Percentiles rank a stretch among this genome's conserved stretches.
Conservation (phyloP, 2,797 vertebrate species). For the Catamblyrhynchus diadema region DNA sequence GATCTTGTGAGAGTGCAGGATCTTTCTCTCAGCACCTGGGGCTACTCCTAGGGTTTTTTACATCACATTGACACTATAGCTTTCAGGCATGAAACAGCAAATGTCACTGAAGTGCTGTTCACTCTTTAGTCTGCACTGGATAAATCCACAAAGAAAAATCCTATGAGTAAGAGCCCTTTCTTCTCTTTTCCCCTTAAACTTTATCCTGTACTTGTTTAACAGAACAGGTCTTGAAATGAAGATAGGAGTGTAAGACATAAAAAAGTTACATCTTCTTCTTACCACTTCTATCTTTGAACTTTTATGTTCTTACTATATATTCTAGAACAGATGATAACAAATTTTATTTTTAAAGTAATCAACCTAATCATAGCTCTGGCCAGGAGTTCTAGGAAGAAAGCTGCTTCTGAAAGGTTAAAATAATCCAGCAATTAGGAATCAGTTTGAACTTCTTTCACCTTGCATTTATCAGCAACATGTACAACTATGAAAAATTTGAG, state of each 20-base stretch:
- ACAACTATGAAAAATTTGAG: not conserved
- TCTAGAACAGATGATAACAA: not conserved
- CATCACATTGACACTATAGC: not conserved
- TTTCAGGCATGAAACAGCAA: conserved; percentile 25
- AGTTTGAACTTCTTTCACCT: not conserved
- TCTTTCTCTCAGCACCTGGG: not conserved
- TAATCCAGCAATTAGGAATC: not conserved
- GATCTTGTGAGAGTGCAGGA: conserved; percentile 14
- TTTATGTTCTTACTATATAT: not conserved
- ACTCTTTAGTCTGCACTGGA: not conserved
- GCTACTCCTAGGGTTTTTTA: not conserved
- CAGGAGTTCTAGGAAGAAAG: not conserved
- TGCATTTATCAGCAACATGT: not conserved
- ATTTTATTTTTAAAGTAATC: not conserved
- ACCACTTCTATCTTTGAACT: not conserved
- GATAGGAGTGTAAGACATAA: not conserved
- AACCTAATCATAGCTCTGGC: not conserved
- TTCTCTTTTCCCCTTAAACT: not conserved
- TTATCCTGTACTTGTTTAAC: not conserved
- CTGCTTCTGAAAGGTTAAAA: not conserved
- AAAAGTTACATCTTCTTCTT: not conserved
- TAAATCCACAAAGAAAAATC: not conserved
- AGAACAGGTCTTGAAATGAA: not conserved
- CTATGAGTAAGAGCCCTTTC: not conserved
- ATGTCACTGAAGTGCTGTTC: not conserved